These are phyloP conservation scores for Drosophila neutralis DNA, from an alignment of 2,888 invertebrate species.

Conservation along the genomic window DNA sequence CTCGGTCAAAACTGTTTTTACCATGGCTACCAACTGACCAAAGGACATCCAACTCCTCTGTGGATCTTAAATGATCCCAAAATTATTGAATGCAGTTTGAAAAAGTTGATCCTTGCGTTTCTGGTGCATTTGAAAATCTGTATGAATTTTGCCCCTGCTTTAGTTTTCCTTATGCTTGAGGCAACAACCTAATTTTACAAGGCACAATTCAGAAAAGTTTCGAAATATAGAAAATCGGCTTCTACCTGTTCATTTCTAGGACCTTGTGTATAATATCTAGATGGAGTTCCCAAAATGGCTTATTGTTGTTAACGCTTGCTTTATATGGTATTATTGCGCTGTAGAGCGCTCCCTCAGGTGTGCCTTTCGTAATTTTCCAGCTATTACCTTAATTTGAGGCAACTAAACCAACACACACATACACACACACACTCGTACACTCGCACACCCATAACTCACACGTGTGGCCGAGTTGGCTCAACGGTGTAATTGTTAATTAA, in stretches of 20 bases:
- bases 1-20: no score
- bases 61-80: not conserved
- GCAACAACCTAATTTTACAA: not conserved
- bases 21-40: no score
- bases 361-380: conserved; percentile 56
- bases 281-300: conserved; percentile 1
- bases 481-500: conserved; percentile 75
- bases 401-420: conserved; percentile 17
- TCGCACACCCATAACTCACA: conserved; percentile 30
- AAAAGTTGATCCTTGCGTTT: rapidly evolving
- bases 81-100: rapidly evolving
- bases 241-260: not conserved
- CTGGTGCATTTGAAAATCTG: not conserved
- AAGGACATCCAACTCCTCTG: no score
- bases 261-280: not conserved
- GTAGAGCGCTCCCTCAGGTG: conserved; percentile 40
- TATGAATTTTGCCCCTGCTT: not conserved
- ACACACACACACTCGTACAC: conserved; percentile 1
- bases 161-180: not conserved
- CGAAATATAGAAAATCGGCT: not conserved
- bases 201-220: not conserved
- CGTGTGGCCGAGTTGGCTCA: conserved; percentile 47
- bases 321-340: conserved; percentile 2
- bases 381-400: conserved; percentile 70
- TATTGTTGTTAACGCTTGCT: conserved; percentile 7